A percentile compares a stretch with the other conserved stretches of the same genome.
Conservation (phyloP, 2,797 vertebrate species). For the Remorina albescens region DNA sequence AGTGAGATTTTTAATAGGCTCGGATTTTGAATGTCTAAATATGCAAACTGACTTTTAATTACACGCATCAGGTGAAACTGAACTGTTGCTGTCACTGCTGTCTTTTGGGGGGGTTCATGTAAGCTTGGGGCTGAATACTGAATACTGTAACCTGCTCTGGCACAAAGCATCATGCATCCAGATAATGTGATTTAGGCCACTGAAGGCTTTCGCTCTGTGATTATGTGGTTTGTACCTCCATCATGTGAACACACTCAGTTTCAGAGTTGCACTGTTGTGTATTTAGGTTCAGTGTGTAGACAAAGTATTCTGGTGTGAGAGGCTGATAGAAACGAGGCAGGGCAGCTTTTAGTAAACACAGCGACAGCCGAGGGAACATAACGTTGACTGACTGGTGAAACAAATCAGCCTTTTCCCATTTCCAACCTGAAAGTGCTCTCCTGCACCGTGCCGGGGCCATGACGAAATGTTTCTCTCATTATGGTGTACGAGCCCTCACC, state of each 20-base stretch:
- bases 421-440: background rate
- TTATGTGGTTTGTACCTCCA: too few relatives aligned
- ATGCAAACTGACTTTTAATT: background rate
- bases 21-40: too few relatives aligned
- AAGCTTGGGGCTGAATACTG: background rate
- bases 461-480: background rate
- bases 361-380: background rate
- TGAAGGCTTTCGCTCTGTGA: background rate
- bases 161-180: background rate
- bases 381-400: background rate
- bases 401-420: background rate
- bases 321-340: background rate
- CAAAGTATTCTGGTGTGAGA: too few relatives aligned
- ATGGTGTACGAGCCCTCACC: background rate
- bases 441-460: background rate
- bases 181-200: background rate
- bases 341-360: background rate
- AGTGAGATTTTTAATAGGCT: background rate
- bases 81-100: slow-evolving; percentile 43
- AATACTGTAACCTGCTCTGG: background rate
- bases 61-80: background rate
- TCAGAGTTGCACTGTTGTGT: too few relatives aligned
- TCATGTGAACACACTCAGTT: background rate
- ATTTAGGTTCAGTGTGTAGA: too few relatives aligned
- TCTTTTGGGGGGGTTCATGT: slow-evolving; percentile 15